Conservation (phyloP, 2,797 vertebrate species). For the Sebastes ruberrimus region DNA sequence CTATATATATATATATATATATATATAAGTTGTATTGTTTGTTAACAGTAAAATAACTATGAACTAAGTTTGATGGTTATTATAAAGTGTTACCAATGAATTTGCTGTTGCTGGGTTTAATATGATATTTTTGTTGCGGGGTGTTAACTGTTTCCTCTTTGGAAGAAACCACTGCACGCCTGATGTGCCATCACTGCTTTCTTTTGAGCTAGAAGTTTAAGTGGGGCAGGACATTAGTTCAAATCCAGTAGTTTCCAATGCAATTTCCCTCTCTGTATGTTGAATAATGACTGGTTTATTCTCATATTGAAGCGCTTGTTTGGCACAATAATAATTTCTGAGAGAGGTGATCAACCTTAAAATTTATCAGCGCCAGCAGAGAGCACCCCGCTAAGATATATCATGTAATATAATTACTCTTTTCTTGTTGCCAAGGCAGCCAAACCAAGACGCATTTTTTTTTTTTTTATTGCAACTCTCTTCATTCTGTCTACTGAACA, state of each 20-base stretch:
- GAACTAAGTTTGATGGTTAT: no score
- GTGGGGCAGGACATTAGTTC: neutral
- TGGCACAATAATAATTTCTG: slow-evolving; percentile 2
- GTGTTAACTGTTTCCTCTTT: neutral
- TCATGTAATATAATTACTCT: slow-evolving; percentile 32
- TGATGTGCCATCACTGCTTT: neutral
- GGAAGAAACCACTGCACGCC: neutral
- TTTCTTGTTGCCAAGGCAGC: slow-evolving; percentile 41
- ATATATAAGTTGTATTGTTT: no score
- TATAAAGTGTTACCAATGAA: no score
- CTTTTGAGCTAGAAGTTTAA: neutral
- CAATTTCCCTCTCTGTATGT: neutral
- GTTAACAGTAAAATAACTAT: no score
- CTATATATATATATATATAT: no score
- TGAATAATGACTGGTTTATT: neutral
- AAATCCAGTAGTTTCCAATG: neutral
- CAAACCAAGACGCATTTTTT: neutral
- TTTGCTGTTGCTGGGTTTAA: neutral
- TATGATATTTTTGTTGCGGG: neutral
- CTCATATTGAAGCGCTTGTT: neutral
- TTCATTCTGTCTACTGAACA: neutral
- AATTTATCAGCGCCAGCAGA: slow-evolving; percentile 16
- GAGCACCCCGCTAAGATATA: slow-evolving; percentile 18
- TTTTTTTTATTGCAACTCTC: neutral
- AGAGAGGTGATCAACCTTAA: slow-evolving; percentile 17